These are phyloP conservation scores for Phalanger gymnotis DNA, from an alignment of 2,797 vertebrate species.

Conservation along the genomic window DNA sequence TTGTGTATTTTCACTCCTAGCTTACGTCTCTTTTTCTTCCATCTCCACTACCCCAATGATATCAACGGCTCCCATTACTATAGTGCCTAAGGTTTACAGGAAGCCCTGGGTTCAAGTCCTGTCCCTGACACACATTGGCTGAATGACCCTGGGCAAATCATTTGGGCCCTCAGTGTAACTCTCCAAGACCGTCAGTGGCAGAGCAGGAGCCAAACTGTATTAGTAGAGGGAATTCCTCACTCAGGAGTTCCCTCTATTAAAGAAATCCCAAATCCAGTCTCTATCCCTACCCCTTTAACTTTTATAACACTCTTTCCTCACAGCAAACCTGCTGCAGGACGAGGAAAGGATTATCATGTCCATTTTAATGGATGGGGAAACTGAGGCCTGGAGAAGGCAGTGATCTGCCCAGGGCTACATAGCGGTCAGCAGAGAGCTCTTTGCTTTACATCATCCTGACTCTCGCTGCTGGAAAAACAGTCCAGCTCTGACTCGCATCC, in stretches of 20 bases:
- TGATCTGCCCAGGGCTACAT: background rate
- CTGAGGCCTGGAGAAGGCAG: background rate
- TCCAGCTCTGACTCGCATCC: background rate
- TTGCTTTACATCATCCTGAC: background rate
- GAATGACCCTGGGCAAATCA: background rate
- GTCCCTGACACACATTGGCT: background rate
- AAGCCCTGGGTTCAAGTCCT: background rate
- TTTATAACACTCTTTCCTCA: background rate
- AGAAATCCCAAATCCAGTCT: background rate
- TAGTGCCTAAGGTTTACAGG: background rate
- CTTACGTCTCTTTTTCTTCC: background rate
- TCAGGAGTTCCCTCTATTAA: background rate
- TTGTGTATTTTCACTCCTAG: background rate
- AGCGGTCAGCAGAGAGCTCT: background rate
- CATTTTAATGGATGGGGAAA: constrained; percentile 10
- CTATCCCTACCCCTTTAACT: background rate
- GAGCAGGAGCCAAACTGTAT: background rate
- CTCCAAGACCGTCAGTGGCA: background rate
- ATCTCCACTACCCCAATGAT: background rate
- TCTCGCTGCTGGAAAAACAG: background rate
- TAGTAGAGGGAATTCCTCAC: background rate
- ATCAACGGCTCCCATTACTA: background rate
- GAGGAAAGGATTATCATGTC: background rate
- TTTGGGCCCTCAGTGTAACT: background rate
- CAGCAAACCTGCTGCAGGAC: background rate